phyloP scores from a whole-genome alignment of 2,888 invertebrate genomes.

The Cloeon dipterum region DNA sequence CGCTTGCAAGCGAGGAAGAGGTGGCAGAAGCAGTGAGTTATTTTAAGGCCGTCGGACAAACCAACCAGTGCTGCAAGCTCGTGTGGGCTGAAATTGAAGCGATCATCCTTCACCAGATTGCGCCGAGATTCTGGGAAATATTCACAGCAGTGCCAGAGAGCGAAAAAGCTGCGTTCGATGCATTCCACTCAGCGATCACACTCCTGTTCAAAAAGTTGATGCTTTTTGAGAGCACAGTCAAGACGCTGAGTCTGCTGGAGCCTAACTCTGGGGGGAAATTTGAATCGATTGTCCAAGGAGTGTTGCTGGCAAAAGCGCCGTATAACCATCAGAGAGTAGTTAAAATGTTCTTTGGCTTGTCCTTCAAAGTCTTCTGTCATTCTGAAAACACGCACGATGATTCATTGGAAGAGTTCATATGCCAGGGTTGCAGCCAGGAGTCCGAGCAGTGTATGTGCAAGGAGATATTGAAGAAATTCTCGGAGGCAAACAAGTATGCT shows the following conservation, averaged over 20 bases:
- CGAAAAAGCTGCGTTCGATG: constrained; percentile 29
- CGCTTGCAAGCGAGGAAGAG: too few relatives aligned
- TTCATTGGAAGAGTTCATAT: constrained; percentile 31
- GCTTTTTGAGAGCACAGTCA: constrained; percentile 28
- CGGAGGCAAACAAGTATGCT: constrained; percentile 48
- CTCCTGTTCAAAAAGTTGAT: constrained; percentile 31
- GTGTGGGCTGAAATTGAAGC: too few relatives aligned
- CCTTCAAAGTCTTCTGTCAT: constrained; percentile 43
- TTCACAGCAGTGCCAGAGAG: constrained; percentile 16
- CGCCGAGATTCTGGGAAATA: constrained; percentile 40
- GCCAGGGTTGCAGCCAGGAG: constrained; percentile 48
- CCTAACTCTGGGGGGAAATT: constrained; percentile 26
- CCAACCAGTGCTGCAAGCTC: too few relatives aligned
- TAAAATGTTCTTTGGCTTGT: constrained; percentile 50
- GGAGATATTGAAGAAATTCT: constrained; percentile 42
- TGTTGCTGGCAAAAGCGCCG: constrained; percentile 45
- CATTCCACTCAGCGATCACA: constrained; percentile 41
- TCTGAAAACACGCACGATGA: constrained; percentile 22
- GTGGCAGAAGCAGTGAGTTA: too few relatives aligned
- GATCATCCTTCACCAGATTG: constrained; percentile 32
- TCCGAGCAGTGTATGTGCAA: constrained; percentile 35
- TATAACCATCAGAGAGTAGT: constrained; percentile 42
- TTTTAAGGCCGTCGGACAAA: too few relatives aligned
- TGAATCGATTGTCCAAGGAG: constrained; percentile 37
- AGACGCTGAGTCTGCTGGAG: constrained; percentile 28